Percentiles rank a stretch among this genome's conserved stretches.
phyloP scores from a whole-genome alignment of 2,888 invertebrate genomes.

The Lasioglossum figueresi region DNA sequence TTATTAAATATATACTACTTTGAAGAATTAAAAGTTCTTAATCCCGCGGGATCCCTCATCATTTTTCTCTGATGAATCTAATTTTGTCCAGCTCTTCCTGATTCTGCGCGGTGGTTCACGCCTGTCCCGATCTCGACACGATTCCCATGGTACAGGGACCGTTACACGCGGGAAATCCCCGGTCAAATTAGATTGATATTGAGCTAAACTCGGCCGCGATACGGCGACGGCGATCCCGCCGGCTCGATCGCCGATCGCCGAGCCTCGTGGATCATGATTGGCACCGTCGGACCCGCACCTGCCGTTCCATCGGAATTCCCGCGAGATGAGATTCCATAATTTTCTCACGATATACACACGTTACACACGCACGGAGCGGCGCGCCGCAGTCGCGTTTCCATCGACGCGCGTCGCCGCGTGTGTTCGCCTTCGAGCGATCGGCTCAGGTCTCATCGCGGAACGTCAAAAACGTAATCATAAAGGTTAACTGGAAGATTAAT shows the following conservation, averaged over 20 bases:
- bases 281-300: conserved; percentile 66
- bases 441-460: conserved; percentile 45
- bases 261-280: conserved; percentile 60
- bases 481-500: conserved; percentile 68
- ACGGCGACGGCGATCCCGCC: conserved; percentile 23
- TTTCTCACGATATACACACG: conserved; percentile 66
- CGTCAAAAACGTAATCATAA: conserved; percentile 65
- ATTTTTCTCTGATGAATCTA: too few relatives aligned
- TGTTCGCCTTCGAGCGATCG: conserved; percentile 31
- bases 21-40: too few relatives aligned
- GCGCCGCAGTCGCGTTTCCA: conserved; percentile 35
- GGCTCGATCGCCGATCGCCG: conserved; percentile 32
- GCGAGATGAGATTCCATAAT: conserved; percentile 63
- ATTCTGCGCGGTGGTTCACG: conserved; percentile 35
- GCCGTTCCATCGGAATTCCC: conserved; percentile 66
- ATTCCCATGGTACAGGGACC: conserved; percentile 68
- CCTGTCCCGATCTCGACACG: conserved; percentile 65
- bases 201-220: conserved; percentile 64
- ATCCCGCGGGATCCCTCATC: too few relatives aligned
- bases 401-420: conserved; percentile 34
- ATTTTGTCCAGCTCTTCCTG: background rate
- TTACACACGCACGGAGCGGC: conserved; percentile 24
- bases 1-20: too few relatives aligned
- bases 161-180: conserved; percentile 60
- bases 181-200: conserved; percentile 71